Base-by-base conservation (phyloP, 2,888 invertebrate species). In the Brenthis hecate region DNA sequence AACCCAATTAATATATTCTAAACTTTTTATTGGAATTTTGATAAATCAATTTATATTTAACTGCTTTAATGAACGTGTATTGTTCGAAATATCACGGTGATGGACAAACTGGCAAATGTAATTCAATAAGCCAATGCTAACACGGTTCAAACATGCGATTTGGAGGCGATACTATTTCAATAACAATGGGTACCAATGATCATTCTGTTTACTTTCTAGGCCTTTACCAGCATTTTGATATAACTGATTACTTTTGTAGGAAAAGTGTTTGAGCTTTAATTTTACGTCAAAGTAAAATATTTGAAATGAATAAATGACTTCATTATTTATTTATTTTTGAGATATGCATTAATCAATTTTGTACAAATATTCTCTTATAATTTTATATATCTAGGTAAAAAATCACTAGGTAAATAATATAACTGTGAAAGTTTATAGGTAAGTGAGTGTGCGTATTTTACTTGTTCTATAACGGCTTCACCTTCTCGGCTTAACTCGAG, bases 101-200 rank as follows among this genome's bases (percentile, higher is more conserved):
- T 57, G 63, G 68, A 68, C 72, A 73, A 73, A 71, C 75, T 70
- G 71, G 66, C 71, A 67, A 66, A 72, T 70, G 69, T 71, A 75
- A 75, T 74, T 71, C 61, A 66, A 73, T 75, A 71, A 72, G 67
- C 56, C 50, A 36, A 70, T 66, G 55, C 74, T 70, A 74, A 74
- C 74, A 70, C 63, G 58, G 66, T 64, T 57, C 70, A 65, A 72
- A 72, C 55, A 72, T 60, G 64, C 64, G 72, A 72, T 72, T 72
- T 70, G 64, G 68, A 68, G 62, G 54, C 70, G 64, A 66, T 72
- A 70, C 66, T 73, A 73, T 73, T 72, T 72, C 72, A 73, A 72
- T 73, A 66, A 73, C 73, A 73, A 73, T 73, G 66, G 72, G 32
- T 56, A 54, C 57, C 72, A 70, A 72, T 72, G 68, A 72, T 70